Conservation (phyloP, 2,797 vertebrate species). For the Hipposideros larvatus region DNA sequence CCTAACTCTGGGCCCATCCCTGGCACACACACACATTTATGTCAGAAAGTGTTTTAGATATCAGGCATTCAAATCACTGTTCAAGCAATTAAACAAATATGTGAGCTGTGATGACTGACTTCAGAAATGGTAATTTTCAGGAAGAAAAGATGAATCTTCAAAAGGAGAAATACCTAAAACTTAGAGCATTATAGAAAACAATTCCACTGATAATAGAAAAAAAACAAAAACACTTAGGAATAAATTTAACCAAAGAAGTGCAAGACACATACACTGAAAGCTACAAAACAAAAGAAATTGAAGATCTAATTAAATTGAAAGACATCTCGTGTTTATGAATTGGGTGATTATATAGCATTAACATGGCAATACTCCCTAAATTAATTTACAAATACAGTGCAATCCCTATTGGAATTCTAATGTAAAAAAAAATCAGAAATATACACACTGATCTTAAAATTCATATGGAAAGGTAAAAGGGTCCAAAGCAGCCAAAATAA, state of each 20-base stretch:
- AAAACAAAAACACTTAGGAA: not conserved
- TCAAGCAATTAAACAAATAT: not conserved
- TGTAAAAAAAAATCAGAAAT: not conserved
- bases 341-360: not conserved
- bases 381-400: not conserved
- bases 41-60: not conserved
- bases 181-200: not conserved
- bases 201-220: not conserved
- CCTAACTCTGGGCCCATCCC: not conserved
- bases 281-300: not conserved
- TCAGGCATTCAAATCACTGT: not conserved
- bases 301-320: conserved; percentile 17
- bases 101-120: not conserved
- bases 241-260: not conserved
- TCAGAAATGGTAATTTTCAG: not conserved
- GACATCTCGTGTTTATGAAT: not conserved
- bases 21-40: not conserved
- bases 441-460: not conserved
- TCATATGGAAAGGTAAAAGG: not conserved
- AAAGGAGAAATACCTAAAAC: not conserved
- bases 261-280: not conserved
- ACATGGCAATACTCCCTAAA: not conserved
- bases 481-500: not conserved
- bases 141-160: not conserved
- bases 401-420: not conserved